A percentile compares a stretch with the other conserved stretches of the same genome.
These are phyloP conservation scores for Poeciliopsis presidionis DNA, from an alignment of 2,797 vertebrate genomes.

Conservation along the genomic window DNA sequence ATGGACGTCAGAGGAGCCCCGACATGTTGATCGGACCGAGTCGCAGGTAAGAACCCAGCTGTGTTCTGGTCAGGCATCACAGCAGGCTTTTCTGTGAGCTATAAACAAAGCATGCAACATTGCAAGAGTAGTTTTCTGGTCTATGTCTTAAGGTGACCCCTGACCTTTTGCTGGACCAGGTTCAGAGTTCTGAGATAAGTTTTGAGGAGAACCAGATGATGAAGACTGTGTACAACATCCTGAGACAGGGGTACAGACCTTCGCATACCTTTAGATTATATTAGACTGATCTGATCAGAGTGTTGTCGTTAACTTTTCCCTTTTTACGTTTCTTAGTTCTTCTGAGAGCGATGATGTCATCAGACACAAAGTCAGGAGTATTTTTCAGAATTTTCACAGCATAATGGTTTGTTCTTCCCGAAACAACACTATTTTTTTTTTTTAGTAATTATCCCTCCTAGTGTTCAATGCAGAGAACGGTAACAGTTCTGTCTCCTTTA, in stretches of 20 bases:
- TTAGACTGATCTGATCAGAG: background rate
- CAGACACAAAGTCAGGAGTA: conserved; percentile 83
- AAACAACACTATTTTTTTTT: background rate
- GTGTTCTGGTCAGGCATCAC: background rate
- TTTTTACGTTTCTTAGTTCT: conserved; percentile 72
- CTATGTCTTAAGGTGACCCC: conserved; percentile 89
- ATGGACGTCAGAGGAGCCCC: conserved; percentile 55
- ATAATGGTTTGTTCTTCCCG: conserved; percentile 78
- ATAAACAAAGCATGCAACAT: conserved; percentile 37
- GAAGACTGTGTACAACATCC: conserved; percentile 85
- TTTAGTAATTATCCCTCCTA: background rate
- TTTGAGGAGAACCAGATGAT: conserved; percentile 83
- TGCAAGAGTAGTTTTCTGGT: conserved; percentile 72
- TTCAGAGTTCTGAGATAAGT: conserved; percentile 81
- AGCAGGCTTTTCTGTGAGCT: conserved; percentile 17
- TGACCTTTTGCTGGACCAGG: conserved; percentile 93
- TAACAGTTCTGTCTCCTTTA: background rate
- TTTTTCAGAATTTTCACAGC: conserved; percentile 86
- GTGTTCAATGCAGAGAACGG: background rate
- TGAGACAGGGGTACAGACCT: conserved; percentile 87
- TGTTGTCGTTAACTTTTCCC: background rate
- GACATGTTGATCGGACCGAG: conserved; percentile 48
- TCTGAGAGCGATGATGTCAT: conserved; percentile 82
- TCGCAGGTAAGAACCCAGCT: conserved; percentile 67
- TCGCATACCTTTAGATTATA: background rate